Percentiles rank a stretch among this genome's conserved stretches.
Evolutionary conservation across 2,888 invertebrate species (phyloP).

Genomic region (Caenorhabditis sp.): DNA sequence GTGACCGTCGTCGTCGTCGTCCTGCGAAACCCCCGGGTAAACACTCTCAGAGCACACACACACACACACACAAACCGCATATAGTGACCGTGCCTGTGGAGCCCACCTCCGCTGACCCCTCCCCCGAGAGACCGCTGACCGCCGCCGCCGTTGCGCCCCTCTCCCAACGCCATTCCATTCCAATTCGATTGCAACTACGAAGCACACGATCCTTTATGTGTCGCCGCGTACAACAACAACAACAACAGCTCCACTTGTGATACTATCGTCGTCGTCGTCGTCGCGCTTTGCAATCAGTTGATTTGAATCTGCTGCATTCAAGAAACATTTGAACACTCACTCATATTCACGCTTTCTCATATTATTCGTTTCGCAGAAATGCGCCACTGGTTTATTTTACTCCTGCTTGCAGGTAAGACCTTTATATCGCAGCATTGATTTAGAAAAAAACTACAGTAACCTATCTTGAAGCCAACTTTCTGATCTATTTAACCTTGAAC

Average conservation of each 20-base stretch:
- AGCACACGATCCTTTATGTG: too few relatives aligned
- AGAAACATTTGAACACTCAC: constrained; percentile 24
- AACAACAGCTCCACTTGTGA: too few relatives aligned
- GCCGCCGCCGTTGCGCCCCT: not conserved
- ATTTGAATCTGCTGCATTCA: constrained; percentile 18
- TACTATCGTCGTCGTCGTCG: too few relatives aligned
- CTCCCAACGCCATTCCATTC: not conserved
- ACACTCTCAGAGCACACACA: not conserved
- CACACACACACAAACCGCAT: not conserved
- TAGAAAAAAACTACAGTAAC: not conserved
- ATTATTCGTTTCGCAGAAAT: constrained; percentile 19
- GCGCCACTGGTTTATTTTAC: constrained; percentile 49
- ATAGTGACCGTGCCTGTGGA: not conserved
- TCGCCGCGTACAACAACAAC: too few relatives aligned
- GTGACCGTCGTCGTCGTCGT: not conserved
- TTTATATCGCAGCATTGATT: constrained; percentile 5
- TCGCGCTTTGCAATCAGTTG: not conserved
- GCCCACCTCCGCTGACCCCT: not conserved
- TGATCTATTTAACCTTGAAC: too few relatives aligned
- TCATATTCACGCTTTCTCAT: constrained; percentile 3
- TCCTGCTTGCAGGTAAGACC: constrained; percentile 59
- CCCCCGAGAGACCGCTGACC: not conserved
- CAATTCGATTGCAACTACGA: constrained; percentile 3
- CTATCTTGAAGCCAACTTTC: not conserved
- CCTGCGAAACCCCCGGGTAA: constrained; percentile 13